Percentiles rank a stretch among this genome's conserved stretches.
phyloP scores from a whole-genome alignment of 2,888 invertebrate genomes.

The Athrips mouffetella region DNA sequence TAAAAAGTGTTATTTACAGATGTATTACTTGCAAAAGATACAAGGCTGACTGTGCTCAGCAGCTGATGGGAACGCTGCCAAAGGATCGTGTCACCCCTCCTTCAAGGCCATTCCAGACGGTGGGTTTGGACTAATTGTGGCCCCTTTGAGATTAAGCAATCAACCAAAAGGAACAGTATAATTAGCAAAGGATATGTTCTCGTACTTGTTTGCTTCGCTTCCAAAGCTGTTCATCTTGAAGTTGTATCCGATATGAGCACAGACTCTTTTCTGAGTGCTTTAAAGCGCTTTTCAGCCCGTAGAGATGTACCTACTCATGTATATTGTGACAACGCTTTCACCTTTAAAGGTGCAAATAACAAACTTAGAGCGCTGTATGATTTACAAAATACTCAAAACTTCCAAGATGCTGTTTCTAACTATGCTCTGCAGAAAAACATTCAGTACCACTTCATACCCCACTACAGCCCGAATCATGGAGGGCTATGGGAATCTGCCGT shows the following conservation, averaged over 20 bases:
- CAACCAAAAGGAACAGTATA: background rate
- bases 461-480: slow-evolving; percentile 21
- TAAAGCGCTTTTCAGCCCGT: slow-evolving; percentile 18
- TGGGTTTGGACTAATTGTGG: background rate
- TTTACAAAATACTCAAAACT: background rate
- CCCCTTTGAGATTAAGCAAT: slow-evolving; percentile 1
- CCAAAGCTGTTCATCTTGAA: slow-evolving; percentile 19
- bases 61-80: background rate
- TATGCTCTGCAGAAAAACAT: background rate
- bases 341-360: slow-evolving; percentile 14
- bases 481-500: slow-evolving; percentile 22
- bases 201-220: slow-evolving; percentile 11
- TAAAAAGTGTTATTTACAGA: background rate
- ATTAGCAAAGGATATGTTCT: slow-evolving; percentile 4
- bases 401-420: background rate
- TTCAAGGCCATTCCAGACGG: background rate
- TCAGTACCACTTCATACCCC: slow-evolving; percentile 19
- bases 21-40: background rate
- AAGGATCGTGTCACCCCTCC: background rate
- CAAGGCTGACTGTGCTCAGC: background rate
- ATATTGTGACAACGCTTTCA: slow-evolving; percentile 14
- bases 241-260: slow-evolving; percentile 16
- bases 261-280: slow-evolving; percentile 12
- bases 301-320: slow-evolving; percentile 13
- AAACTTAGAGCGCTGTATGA: slow-evolving; percentile 1